Conservation (phyloP, 1,140 invertebrate species). For the Stegodyphus dumicola region DNA sequence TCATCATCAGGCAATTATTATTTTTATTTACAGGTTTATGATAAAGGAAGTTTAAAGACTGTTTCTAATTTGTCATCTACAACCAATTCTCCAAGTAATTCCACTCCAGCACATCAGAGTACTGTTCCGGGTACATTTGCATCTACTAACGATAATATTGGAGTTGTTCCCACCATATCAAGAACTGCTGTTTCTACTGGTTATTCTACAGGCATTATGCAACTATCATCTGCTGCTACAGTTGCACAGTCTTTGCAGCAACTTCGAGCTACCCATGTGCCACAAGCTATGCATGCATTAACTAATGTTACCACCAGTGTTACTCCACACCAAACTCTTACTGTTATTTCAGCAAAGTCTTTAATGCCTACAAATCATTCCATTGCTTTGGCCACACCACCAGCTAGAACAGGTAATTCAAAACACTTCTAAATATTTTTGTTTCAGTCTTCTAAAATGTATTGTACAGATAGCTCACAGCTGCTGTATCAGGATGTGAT, state of each 20-base stretch:
- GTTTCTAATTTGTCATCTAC: constrained; percentile 21
- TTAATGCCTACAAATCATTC: constrained; percentile 42
- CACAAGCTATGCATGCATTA: constrained; percentile 31
- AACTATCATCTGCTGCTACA: constrained; percentile 28
- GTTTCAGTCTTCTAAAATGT: not conserved
- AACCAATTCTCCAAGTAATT: constrained; percentile 31
- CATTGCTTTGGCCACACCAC: constrained; percentile 40
- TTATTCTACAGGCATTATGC: constrained; percentile 50
- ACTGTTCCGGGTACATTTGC: constrained; percentile 11
- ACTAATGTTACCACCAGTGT: constrained; percentile 10
- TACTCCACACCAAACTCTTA: constrained; percentile 52
- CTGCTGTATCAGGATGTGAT: no score
- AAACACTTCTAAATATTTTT: not conserved
- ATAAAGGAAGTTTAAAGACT: constrained; percentile 39
- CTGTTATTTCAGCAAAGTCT: constrained; percentile 55
- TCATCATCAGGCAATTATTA: no score
- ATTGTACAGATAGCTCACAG: no score
- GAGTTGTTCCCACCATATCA: constrained; percentile 23
- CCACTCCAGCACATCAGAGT: constrained; percentile 33
- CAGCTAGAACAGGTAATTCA: constrained; percentile 31
- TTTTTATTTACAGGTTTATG: constrained; percentile 31
- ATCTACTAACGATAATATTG: constrained; percentile 23
- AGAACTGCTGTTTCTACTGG: constrained; percentile 22
- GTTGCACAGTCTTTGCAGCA: constrained; percentile 27
- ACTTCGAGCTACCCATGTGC: constrained; percentile 43